A percentile compares a stretch with the other conserved stretches of the same genome.
phyloP scores from a whole-genome alignment of 1,140 invertebrate genomes.

The Hycleus cichorii region DNA sequence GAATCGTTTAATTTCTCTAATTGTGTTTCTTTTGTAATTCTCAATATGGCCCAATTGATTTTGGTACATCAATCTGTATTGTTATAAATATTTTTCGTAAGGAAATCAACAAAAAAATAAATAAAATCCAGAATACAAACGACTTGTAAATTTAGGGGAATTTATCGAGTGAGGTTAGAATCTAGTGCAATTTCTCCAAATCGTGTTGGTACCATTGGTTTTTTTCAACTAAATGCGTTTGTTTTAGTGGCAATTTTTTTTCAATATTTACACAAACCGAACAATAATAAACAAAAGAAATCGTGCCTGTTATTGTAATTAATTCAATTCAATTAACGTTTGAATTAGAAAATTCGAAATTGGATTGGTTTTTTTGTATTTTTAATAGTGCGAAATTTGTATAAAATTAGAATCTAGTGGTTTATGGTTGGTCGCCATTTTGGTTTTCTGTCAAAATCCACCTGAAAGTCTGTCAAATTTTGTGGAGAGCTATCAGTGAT shows the following conservation, averaged over 20 bases:
- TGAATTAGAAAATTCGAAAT: no score
- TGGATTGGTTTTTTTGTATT: no score
- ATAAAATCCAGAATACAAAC: no score
- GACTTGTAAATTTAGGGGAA: not conserved
- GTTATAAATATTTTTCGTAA: constrained; percentile 22
- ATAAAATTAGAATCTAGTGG: not conserved
- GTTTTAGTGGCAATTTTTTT: constrained; percentile 17
- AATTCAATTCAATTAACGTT: no score
- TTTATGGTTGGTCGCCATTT: constrained; percentile 19
- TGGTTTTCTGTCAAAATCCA: constrained; percentile 20
- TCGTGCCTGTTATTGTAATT: no score
- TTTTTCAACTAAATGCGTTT: constrained; percentile 15
- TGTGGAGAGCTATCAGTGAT: no score
- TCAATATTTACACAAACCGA: no score
- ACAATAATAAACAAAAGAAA: no score
- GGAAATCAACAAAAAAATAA: constrained; percentile 6
- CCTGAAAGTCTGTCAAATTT: no score
- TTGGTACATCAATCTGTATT: not conserved
- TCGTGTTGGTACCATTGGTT: constrained; percentile 6
- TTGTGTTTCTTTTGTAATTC: not conserved
- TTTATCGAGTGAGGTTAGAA: not conserved
- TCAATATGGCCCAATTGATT: not conserved
- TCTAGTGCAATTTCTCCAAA: no score
- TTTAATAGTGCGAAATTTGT: no score
- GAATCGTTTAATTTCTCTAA: not conserved